Evolutionary conservation across 2,797 vertebrate species (phyloP), one percentile per base, ranked within the genome.

Genomic region (Benthosema pterotum): DNA sequence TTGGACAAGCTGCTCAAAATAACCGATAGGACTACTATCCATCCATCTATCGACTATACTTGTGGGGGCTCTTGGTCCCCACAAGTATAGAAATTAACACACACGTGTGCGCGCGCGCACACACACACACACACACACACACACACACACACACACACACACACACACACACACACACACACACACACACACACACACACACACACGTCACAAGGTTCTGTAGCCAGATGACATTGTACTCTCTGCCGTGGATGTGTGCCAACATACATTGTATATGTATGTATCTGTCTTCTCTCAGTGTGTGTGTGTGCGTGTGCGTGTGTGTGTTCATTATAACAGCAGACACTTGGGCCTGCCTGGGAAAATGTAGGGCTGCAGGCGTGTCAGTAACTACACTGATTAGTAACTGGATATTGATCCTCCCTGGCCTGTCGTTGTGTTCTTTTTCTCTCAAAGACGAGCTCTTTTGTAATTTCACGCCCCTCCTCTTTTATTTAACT

Each of bases 301-400:
- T 55, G 54, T 17, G n/a, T 48, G 3, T 25, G 3, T 53, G 59
- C 59, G 32, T 38, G 32, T 38, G 9, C 11, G 32, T 53, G 50
- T 65, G 54, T 50, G 42, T 49, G 3, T 62, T 28, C 12, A 52
- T 1, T 62, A 22, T 13, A 52, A 52, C 22, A 60, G 53, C 71
- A 15, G 57, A 74, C 69, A 49, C 47, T 59, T 57, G 18, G 25
- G 63, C 58, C 60, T 67, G 22, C 8, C 42, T 28, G 52, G 70
- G 56, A 43, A 38, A 67, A 19, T 11, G 6, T 47, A 57, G 13
- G 22, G 22, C 22, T 19, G 42, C 52, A 11, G 5, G 22, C 13
- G 15, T 62, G 32, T 45, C 60, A 52, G 28, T 66, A 51, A 63
- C 22, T 22, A 4, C 42, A 43, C 11, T 60, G 47, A 59, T 71